phyloP scores from a whole-genome alignment of 2,113 vertebrate genomes.

The Eulacestoma nigropectus region DNA sequence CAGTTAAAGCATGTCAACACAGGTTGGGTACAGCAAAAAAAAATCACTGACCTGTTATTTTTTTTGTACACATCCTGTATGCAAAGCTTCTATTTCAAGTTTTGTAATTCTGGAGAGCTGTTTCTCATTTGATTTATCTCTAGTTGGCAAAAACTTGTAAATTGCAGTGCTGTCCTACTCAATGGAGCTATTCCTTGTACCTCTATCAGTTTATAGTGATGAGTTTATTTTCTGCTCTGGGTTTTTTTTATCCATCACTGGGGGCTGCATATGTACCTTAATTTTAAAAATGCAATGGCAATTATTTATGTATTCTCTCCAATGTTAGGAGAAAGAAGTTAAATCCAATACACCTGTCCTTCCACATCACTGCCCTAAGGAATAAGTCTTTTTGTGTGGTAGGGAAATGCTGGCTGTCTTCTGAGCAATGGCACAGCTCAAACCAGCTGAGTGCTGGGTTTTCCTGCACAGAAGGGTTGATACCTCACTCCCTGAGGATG shows the following conservation, averaged over 20 bases:
- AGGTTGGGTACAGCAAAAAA: neutral
- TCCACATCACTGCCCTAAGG: neutral
- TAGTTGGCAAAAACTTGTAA: neutral
- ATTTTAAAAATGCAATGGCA: neutral
- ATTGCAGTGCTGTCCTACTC: neutral
- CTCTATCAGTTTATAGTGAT: neutral
- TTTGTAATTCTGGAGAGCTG: neutral
- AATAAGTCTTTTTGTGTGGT: neutral
- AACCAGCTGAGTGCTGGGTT: neutral
- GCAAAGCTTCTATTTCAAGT: neutral
- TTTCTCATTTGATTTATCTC: neutral
- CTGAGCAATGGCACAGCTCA: neutral
- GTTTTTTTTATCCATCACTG: neutral
- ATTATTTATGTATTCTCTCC: neutral
- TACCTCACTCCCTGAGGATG: neutral
- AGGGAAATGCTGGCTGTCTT: neutral
- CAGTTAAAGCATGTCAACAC: neutral
- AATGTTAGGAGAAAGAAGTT: neutral
- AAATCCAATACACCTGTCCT: neutral
- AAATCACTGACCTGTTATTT: neutral
- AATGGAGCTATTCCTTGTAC: neutral
- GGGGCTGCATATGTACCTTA: neutral
- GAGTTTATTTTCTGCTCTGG: neutral
- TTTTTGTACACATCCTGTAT: neutral
- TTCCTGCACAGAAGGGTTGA: neutral